phyloP scores from a whole-genome alignment of 2,113 vertebrate species.

The Lota lota region DNA sequence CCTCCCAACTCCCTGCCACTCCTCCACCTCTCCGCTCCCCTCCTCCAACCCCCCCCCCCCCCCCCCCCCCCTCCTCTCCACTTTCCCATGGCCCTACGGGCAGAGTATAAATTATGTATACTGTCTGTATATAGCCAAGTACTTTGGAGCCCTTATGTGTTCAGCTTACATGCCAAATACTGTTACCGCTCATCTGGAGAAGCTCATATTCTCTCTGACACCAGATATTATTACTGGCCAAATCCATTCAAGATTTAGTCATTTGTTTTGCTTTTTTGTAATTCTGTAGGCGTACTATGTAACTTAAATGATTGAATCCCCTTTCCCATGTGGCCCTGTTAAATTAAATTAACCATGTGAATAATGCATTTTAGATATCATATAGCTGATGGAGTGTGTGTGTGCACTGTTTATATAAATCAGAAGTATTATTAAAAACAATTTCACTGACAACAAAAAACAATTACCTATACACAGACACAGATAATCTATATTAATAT shows the following conservation, averaged over 20 bases:
- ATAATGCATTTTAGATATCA: too few relatives aligned
- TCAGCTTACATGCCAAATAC: constrained; percentile 42
- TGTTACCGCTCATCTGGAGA: constrained; percentile 24
- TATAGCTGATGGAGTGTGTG: too few relatives aligned
- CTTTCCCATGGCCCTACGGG: constrained; percentile 46
- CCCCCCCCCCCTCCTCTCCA: constrained; percentile 8
- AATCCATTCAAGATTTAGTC: not conserved
- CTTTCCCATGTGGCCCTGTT: not conserved
- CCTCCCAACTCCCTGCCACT: not conserved
- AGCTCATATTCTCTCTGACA: not conserved
- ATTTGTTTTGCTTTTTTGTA: not conserved
- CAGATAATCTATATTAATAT: too few relatives aligned
- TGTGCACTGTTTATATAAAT: not conserved
- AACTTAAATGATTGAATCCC: not conserved
- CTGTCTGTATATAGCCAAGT: constrained; percentile 39
- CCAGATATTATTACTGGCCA: not conserved
- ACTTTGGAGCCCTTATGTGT: constrained; percentile 34
- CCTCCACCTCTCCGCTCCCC: constrained; percentile 14
- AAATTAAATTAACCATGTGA: too few relatives aligned
- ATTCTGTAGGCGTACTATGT: not conserved
- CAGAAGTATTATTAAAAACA: not conserved
- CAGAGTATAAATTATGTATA: constrained; percentile 66
- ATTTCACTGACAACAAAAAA: not conserved
- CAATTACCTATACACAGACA: not conserved
- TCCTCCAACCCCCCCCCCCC: not conserved